Evolutionary conservation across 2,113 vertebrate genomes (phyloP), one percentile per base, ranked within the genome.

Genomic region (Nothoprocta pentlandii): DNA sequence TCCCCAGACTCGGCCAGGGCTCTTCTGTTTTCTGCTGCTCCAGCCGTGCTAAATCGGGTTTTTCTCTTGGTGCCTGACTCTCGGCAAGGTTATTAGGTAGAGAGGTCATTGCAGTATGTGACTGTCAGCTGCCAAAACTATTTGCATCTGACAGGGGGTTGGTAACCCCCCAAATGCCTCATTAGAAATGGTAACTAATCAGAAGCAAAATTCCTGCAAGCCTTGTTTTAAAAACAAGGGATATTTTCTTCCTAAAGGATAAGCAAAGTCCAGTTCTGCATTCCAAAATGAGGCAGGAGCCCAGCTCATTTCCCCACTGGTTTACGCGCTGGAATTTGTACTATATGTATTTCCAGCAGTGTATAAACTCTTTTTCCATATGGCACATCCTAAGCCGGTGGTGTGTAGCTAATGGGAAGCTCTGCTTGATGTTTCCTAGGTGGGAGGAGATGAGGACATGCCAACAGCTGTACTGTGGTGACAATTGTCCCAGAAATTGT

Each of bases 11-110:
- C 32, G 85, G 93, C n/a, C 76, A 71, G 67, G 28, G 47, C 68
- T 88, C 85, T 71, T 97, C 93, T 64, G 89, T 83, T 90, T 96
- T 89, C 74, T 90, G 85, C 82, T 87, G 79, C 91, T 92, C 76
- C 54, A 88, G 82, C 88, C 2, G 0, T 25, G 76, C 85, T 95
- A 92, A 95, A 95, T 91, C 80, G 87, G 90, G 30, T 91, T 94
- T 87, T 93, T 86, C 80, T 95, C 30, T 85, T 69, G 66, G 41
- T 81, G 73, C 53, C 80, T 95, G 47, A 80, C 92, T 93, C 71
- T 75, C 71, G 73, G 83, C 56, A 88, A 90, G 82, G 76, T 78
- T 89, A 62, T 86, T 91, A 63, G 64, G 89, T 56, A 92, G 82
- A n/a, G 76, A 61, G 89, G 82, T 90, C n/a, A 7, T 28, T 91